Percentiles rank a stretch among this genome's conserved stretches.
Evolutionary conservation across 2,797 vertebrate species (phyloP).

Genomic region (Brachyalestes nurse): DNA sequence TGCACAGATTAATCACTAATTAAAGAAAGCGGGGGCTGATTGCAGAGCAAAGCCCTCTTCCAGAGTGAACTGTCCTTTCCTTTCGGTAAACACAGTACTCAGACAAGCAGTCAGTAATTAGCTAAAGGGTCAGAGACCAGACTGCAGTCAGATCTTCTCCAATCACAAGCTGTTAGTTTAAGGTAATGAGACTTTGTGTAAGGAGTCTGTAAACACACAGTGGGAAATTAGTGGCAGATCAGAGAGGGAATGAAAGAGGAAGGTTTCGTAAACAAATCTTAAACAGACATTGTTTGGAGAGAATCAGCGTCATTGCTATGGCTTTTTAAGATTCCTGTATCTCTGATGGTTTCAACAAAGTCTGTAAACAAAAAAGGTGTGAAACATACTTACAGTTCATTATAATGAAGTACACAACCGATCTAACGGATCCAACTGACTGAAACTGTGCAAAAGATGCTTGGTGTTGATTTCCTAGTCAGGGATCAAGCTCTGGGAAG

Average conservation of each 20-base stretch:
- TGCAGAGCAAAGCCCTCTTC: conserved; percentile 60
- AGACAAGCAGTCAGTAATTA: conserved; percentile 67
- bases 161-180: conserved; percentile 62
- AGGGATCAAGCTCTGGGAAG: too few relatives aligned
- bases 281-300: conserved; percentile 11
- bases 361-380: background rate
- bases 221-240: conserved; percentile 12
- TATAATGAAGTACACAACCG: background rate
- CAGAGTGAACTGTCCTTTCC: conserved; percentile 61
- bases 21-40: conserved; percentile 65
- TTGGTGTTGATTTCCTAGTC: too few relatives aligned
- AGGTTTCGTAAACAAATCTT: background rate
- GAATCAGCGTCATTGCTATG: background rate
- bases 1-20: conserved; percentile 67
- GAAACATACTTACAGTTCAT: background rate
- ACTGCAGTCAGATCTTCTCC: conserved; percentile 62
- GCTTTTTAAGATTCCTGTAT: background rate
- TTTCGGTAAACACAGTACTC: conserved; percentile 66
- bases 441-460: background rate
- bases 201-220: conserved; percentile 44
- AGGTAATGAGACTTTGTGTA: conserved; percentile 50
- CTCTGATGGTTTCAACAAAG: background rate
- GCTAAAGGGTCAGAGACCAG: conserved; percentile 66
- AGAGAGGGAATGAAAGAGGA: conserved; percentile 14
- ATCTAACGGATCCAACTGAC: background rate